Conservation (phyloP, 1,140 invertebrate genomes). For the Drosophila cardini region DNA sequence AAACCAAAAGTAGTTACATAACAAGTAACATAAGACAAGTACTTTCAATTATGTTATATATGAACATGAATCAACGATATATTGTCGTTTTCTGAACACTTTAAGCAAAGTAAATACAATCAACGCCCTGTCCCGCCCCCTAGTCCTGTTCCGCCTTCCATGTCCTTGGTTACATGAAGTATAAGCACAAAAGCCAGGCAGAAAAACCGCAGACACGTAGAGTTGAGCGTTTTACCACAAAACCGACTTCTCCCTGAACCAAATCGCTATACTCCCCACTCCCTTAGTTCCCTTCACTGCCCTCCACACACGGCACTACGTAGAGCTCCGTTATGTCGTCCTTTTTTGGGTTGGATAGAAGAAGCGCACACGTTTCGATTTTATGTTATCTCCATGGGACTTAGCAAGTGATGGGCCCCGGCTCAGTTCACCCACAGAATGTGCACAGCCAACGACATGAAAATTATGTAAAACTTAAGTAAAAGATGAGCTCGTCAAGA, state of each 20-base stretch:
- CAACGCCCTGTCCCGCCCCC: neutral
- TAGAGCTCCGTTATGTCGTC: constrained; percentile 11
- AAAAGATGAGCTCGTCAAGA: constrained; percentile 85
- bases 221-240: constrained; percentile 76
- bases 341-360: constrained; percentile 23
- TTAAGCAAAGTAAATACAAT: constrained; percentile 16
- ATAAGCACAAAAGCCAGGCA: constrained; percentile 28
- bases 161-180: neutral
- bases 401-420: constrained; percentile 51
- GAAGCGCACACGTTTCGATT: constrained; percentile 69
- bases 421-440: constrained; percentile 20
- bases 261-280: constrained; percentile 15
- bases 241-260: constrained; percentile 27
- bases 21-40: neutral
- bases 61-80: neutral
- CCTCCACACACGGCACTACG: no score
- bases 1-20: no score
- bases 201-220: constrained; percentile 76
- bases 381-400: constrained; percentile 78
- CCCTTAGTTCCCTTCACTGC: no score
- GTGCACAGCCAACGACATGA: constrained; percentile 70
- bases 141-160: neutral
- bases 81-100: constrained; percentile 15
- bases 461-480: constrained; percentile 85
- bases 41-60: neutral